Conservation (phyloP, 2,113 vertebrate species). For the Oncorhynchus gorbuscha region DNA sequence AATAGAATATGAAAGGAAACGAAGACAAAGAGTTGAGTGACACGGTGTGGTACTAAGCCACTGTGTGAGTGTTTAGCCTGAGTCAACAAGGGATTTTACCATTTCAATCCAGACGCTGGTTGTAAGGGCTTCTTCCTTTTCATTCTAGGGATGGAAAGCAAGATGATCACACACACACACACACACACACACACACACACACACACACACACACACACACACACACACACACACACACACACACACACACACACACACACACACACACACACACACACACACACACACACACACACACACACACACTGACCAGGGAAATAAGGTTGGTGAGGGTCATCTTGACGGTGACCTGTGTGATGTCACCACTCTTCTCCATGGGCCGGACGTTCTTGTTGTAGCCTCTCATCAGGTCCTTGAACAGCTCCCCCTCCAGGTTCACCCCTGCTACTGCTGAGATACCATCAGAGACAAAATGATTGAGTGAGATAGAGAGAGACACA, state of each 20-base stretch:
- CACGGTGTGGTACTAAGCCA: background rate
- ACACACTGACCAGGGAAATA: slow-evolving; percentile 84
- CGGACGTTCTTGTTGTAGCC: slow-evolving; percentile 83
- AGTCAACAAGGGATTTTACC: slow-evolving; percentile 71
- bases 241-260: background rate
- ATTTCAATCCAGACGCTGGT: slow-evolving; percentile 96
- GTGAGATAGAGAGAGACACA: background rate
- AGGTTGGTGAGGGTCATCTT: slow-evolving; percentile 97
- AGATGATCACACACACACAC: background rate
- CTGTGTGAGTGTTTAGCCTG: background rate
- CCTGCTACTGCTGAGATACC: slow-evolving; percentile 52
- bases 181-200: background rate
- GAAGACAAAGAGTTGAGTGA: background rate
- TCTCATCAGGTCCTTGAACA: slow-evolving; percentile 85
- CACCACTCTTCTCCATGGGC: slow-evolving; percentile 67
- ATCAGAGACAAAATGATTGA: background rate
- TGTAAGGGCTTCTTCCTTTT: slow-evolving; percentile 88
- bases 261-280: background rate
- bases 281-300: background rate
- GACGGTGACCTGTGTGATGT: slow-evolving; percentile 83
- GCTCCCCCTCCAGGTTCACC: slow-evolving; percentile 84
- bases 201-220: background rate
- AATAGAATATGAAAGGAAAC: background rate
- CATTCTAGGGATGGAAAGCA: slow-evolving; percentile 76
- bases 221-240: background rate